Base-by-base conservation (phyloP, 2,888 invertebrate genomes). In the Bombyx huttoni region DNA sequence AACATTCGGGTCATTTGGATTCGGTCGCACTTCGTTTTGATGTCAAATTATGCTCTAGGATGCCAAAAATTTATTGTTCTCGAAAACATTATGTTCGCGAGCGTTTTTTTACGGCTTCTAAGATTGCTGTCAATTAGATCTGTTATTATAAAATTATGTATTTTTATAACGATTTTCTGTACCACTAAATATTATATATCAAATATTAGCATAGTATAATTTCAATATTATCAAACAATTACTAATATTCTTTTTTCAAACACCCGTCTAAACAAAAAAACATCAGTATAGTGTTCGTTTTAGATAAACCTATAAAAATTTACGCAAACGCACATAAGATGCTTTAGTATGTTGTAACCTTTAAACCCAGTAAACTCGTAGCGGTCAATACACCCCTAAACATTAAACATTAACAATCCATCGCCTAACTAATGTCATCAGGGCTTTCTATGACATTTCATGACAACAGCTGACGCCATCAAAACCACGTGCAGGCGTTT, bases 1-100 rank as follows among this genome's bases (percentile, higher is more conserved):
- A 85, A 81, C 62, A 70, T 62, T 63, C 59, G 82, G 86, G 81
- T 83, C 82, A 77, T 77, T 82, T 75, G 66, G 65, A 68, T 65
- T 68, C 73, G 65, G 84, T 82, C 80, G 82, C 80, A 79, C 77
- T 69, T 78, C 67, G 77, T 81, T 79, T 73, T 63, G 57, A 64
- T 67, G 66, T 73, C 75, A 49, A 33, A 40, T 51, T 47, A 13
- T 47, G 24, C 13, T 47, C 9, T 40, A 10, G 3, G 40, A 40
- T 40, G 9, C 12, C 40, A 40, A 40, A 40, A 24, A 24, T 24
- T 24, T 24, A 24, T 24, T 24, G 24, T 24, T 24, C 24, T 24
- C 24, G 24, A 24, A 24, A 24, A 24, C 24, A 24, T 24, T 24
- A 24, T 24, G 3, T 24, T 24, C 24, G 5, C 5, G 24, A 24